Conservation (phyloP, 2,797 vertebrate species). For the Enteromius afrohamiltoni region DNA sequence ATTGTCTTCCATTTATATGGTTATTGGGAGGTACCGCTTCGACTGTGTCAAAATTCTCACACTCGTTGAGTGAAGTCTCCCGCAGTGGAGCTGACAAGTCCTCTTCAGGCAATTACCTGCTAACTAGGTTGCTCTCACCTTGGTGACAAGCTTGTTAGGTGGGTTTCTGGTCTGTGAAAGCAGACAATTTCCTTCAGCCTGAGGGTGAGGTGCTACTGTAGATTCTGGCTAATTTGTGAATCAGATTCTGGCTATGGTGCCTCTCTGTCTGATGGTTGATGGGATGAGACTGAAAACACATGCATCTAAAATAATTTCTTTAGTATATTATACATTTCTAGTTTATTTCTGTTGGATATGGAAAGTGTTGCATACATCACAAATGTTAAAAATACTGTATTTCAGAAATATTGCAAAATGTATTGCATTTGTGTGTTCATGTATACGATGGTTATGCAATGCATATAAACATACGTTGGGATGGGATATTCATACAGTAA, state of each 20-base stretch:
- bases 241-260: background rate
- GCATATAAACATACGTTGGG: background rate
- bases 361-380: background rate
- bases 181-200: slow-evolving; percentile 79
- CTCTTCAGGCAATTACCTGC: slow-evolving; percentile 86
- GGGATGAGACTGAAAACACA: background rate
- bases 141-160: slow-evolving; percentile 81
- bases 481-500: background rate
- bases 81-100: slow-evolving; percentile 64
- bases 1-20: slow-evolving; percentile 85
- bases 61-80: slow-evolving; percentile 72
- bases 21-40: slow-evolving; percentile 77
- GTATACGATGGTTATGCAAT: background rate
- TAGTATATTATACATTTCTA: too few relatives aligned
- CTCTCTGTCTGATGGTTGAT: background rate
- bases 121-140: slow-evolving; percentile 84
- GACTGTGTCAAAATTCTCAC: slow-evolving; percentile 81
- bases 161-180: slow-evolving; percentile 70
- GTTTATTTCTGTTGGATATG: background rate
- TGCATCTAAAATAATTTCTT: background rate
- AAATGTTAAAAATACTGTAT: background rate
- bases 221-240: slow-evolving; percentile 63
- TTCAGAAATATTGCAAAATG: background rate
- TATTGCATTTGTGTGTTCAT: background rate
- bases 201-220: slow-evolving; percentile 59